Evolutionary conservation across 2,113 vertebrate genomes (phyloP).

Genomic region (Hepsetus odoe): DNA sequence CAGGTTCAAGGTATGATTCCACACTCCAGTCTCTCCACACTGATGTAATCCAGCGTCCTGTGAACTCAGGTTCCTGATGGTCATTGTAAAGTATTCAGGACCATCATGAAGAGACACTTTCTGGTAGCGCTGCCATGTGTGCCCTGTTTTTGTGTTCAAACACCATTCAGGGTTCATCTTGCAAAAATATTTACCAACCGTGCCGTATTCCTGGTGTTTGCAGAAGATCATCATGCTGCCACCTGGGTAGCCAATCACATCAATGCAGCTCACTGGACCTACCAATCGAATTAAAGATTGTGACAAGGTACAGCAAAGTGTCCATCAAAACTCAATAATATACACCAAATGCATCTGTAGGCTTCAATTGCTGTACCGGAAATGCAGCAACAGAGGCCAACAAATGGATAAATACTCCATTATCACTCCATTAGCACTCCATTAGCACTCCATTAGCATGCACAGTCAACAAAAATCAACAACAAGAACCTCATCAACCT

Average conservation of each 20-base stretch:
- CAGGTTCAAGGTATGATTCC: not conserved
- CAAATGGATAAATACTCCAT: too few relatives aligned
- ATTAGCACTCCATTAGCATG: too few relatives aligned
- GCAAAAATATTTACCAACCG: too few relatives aligned
- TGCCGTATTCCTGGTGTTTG: not conserved
- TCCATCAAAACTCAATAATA: too few relatives aligned
- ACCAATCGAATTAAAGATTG: not conserved
- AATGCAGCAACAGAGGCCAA: too few relatives aligned
- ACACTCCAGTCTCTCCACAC: too few relatives aligned
- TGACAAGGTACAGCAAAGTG: too few relatives aligned
- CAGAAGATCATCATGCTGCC: not conserved
- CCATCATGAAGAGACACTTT: not conserved
- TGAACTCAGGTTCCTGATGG: not conserved
- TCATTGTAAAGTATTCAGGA: not conserved
- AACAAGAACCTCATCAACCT: too few relatives aligned
- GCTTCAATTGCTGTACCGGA: constrained; percentile 23
- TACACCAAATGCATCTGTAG: too few relatives aligned
- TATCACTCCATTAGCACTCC: too few relatives aligned
- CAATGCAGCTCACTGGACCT: constrained; percentile 30
- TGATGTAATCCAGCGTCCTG: not conserved
- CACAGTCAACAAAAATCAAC: too few relatives aligned
- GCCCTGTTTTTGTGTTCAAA: not conserved
- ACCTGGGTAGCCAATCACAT: not conserved
- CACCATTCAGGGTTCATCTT: not conserved
- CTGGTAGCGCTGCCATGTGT: not conserved